Evolutionary conservation across 2,888 invertebrate species (phyloP).

Genomic region (Pemphredon lugubris): DNA sequence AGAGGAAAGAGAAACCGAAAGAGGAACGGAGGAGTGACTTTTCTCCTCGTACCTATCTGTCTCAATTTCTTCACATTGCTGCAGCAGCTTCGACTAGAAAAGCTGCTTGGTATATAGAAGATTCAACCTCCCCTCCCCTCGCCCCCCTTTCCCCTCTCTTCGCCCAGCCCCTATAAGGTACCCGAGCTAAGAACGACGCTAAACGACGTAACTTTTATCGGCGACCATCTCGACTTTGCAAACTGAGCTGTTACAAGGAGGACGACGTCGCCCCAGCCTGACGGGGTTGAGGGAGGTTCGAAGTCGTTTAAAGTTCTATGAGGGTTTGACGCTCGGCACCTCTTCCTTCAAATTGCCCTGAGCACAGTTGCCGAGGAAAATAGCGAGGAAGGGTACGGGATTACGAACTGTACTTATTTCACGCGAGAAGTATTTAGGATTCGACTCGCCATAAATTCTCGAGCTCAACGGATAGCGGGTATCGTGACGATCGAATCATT

Average conservation of each 20-base stretch:
- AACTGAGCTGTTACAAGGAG: conserved; percentile 57
- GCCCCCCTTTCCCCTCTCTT: too few relatives aligned
- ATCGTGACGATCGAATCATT: too few relatives aligned
- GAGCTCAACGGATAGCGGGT: too few relatives aligned
- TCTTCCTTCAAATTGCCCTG: conserved; percentile 54
- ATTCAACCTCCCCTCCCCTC: not conserved
- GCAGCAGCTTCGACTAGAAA: not conserved
- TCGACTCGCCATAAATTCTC: not conserved
- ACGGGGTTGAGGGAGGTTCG: conserved; percentile 45
- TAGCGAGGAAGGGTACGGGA: conserved; percentile 15
- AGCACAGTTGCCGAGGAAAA: conserved; percentile 31
- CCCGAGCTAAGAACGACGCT: conserved; percentile 43
- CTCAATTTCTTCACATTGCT: conserved; percentile 32
- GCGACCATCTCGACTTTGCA: conserved; percentile 58
- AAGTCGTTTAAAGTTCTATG: conserved; percentile 66
- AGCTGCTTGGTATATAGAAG: not conserved
- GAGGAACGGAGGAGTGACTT: not conserved
- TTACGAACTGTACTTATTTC: conserved; percentile 4
- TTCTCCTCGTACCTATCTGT: conserved; percentile 15
- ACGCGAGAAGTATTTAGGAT: conserved; percentile 3
- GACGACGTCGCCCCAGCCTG: conserved; percentile 20
- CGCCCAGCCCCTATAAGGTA: not conserved
- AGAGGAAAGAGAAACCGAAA: not conserved
- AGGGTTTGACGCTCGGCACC: conserved; percentile 54
- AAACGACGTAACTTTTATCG: conserved; percentile 68